Base-by-base conservation (phyloP, 2,797 vertebrate genomes). In the Chromis chromis region DNA sequence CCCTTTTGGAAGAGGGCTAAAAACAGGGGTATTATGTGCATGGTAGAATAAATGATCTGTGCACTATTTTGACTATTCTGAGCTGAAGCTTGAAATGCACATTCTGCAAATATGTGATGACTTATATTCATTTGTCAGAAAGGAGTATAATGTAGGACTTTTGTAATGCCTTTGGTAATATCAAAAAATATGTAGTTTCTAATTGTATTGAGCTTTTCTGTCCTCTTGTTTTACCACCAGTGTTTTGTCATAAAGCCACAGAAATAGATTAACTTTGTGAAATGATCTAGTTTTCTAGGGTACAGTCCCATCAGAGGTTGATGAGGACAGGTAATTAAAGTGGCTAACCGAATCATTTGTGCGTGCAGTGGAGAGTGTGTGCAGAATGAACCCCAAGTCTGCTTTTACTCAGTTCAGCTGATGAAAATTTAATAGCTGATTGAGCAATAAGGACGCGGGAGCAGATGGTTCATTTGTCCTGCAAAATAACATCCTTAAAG, bases 401-500 rank as follows among this genome's bases (percentile, higher is more conserved):
- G 78, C 33, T 74, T 80, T 74, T 50, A 67, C 52, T 87, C 80
- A 74, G 28, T 79, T 79, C 13, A 0, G 28, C 52, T 67, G 74
- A 86, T 84, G 74, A 49, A 88, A 80, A 82, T 74, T 4, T 65
- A 65, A 79, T 67, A 76, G 75, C 3, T 74, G 70, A 85, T 82
- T 68, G 58, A 72, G 72, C 69, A 61, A 78, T 72, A 74, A 74
- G 73, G 76, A 81, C 73, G 73, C 40, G 27, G 54, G 59, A 54
- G 55, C 67, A 78, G 65, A 80, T 53, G 63, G 42, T 80, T 78
- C 9, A 67, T 82, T 74, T 82, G 60, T 82, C 48, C 21, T 24
- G 57, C 24, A 64, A 58, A 70, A 70, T 65, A 68, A n/a, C 13
- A 75, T 74, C 57, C 78, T 79, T 76, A 76, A 72, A 76, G 58